phyloP scores from a whole-genome alignment of 2,113 vertebrate genomes.

The Spheniscus mendiculus region DNA sequence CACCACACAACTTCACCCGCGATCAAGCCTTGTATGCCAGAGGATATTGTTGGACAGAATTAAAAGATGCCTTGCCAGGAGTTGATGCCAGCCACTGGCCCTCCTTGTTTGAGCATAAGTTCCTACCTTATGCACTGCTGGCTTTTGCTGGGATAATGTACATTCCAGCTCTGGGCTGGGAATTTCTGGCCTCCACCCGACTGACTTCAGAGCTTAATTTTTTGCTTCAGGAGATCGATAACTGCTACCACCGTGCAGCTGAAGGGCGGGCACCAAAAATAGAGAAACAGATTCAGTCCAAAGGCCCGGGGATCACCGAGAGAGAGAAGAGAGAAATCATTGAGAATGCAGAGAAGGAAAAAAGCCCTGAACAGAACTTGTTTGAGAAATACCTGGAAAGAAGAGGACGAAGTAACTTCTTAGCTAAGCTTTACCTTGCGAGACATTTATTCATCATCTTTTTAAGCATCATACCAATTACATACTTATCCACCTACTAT shows the following conservation, averaged over 20 bases:
- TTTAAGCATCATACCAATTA: slow-evolving; percentile 94
- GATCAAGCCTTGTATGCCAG: slow-evolving; percentile 98
- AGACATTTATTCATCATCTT: slow-evolving; percentile 95
- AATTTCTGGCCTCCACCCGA: slow-evolving; percentile 95
- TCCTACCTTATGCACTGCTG: slow-evolving; percentile 95
- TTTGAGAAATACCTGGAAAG: slow-evolving; percentile 98
- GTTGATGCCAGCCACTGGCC: slow-evolving; percentile 89
- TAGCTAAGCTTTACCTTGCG: slow-evolving; percentile 93
- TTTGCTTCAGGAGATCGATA: slow-evolving; percentile 98
- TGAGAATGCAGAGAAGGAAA: slow-evolving; percentile 98
- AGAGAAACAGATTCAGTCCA: slow-evolving; percentile 99
- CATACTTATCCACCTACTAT: slow-evolving; percentile 95
- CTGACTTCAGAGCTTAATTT: slow-evolving; percentile 99
- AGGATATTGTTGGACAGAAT: slow-evolving; percentile 99
- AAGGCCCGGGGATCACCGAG: slow-evolving; percentile 95
- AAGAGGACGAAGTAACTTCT: slow-evolving; percentile 94
- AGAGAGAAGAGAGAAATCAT: slow-evolving; percentile 95
- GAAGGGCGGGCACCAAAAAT: slow-evolving; percentile 98
- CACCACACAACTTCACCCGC: slow-evolving; percentile 98
- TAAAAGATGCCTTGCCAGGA: slow-evolving; percentile 91
- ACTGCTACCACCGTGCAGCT: slow-evolving; percentile 97
- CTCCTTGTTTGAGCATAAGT: slow-evolving; percentile 98
- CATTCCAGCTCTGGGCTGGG: slow-evolving; percentile 95
- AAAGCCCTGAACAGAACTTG: slow-evolving; percentile 97
- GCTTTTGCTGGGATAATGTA: slow-evolving; percentile 99